These are phyloP conservation scores for Drosophila ambigua DNA, from an alignment of 1,140 invertebrate species.

Conservation along the genomic window DNA sequence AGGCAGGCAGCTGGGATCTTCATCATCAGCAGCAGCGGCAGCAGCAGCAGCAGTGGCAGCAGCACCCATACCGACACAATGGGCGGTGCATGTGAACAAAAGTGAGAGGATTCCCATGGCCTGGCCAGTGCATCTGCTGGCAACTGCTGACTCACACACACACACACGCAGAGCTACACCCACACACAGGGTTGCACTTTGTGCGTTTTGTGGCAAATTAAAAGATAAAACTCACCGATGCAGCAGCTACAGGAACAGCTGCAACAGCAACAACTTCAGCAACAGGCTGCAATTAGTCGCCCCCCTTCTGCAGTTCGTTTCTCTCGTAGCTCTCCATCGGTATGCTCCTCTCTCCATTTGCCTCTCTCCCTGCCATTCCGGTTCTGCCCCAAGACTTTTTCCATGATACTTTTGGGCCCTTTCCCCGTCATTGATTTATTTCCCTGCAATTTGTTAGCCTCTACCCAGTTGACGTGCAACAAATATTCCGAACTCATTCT, in stretches of 20 bases:
- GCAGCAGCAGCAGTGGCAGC: constrained; percentile 1
- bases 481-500: constrained; percentile 1
- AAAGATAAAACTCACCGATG: constrained; percentile 67
- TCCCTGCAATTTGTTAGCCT: constrained; percentile 33
- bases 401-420: constrained; percentile 1
- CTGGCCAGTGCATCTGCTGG: constrained; percentile 40
- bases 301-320: constrained; percentile 37
- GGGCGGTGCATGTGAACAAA: constrained; percentile 70
- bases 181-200: constrained; percentile 48
- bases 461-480: constrained; percentile 1
- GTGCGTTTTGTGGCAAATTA: constrained; percentile 79
- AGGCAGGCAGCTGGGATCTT: constrained; percentile 56
- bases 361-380: constrained; percentile 31
- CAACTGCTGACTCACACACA: constrained; percentile 40
- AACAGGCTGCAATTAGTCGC: constrained; percentile 65
- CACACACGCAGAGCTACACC: constrained; percentile 11
- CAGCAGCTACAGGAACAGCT: constrained; percentile 8
- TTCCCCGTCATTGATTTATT: constrained; percentile 49
- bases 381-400: constrained; percentile 8
- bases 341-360: constrained; percentile 15
- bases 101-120: constrained; percentile 80
- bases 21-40: constrained; percentile 53
- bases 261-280: constrained; percentile 27
- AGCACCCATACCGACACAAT: constrained; percentile 45
- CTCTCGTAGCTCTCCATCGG: constrained; percentile 26